Conservation (phyloP, 1,140 invertebrate genomes). For the Bacillus rossius region DNA sequence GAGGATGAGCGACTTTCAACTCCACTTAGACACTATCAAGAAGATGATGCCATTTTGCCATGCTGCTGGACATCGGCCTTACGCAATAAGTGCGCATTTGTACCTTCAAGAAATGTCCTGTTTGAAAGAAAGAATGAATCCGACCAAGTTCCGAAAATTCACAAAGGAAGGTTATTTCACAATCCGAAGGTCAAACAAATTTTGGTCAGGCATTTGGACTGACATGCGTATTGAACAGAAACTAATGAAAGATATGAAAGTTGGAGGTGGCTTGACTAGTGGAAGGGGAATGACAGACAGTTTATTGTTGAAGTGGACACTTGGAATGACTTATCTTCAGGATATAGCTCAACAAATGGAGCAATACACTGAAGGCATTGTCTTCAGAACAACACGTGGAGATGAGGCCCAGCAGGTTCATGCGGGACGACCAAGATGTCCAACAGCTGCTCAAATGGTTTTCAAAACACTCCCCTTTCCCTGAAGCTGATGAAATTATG, state of each 20-base stretch:
- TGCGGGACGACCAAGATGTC: background rate
- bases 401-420: background rate
- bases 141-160: conserved; percentile 36
- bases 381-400: background rate
- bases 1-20: conserved; percentile 37
- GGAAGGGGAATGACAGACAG: conserved; percentile 25
- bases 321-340: too few relatives aligned
- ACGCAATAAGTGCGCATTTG: conserved; percentile 41
- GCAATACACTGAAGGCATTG: background rate
- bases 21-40: conserved; percentile 35
- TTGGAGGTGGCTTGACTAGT: conserved; percentile 32
- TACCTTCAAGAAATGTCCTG: conserved; percentile 41
- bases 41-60: conserved; percentile 45
- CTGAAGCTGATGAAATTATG: too few relatives aligned
- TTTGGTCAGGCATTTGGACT: conserved; percentile 39
- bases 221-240: conserved; percentile 40
- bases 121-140: conserved; percentile 31
- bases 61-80: conserved; percentile 39
- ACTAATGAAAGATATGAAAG: conserved; percentile 42
- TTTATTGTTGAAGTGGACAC: background rate
- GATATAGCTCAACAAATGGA: background rate
- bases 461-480: too few relatives aligned
- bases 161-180: conserved; percentile 33
- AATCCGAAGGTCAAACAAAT: conserved; percentile 39
- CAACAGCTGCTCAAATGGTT: too few relatives aligned